Evolutionary conservation across 2,113 vertebrate species (phyloP).

Genomic region (Varanus salvator): DNA sequence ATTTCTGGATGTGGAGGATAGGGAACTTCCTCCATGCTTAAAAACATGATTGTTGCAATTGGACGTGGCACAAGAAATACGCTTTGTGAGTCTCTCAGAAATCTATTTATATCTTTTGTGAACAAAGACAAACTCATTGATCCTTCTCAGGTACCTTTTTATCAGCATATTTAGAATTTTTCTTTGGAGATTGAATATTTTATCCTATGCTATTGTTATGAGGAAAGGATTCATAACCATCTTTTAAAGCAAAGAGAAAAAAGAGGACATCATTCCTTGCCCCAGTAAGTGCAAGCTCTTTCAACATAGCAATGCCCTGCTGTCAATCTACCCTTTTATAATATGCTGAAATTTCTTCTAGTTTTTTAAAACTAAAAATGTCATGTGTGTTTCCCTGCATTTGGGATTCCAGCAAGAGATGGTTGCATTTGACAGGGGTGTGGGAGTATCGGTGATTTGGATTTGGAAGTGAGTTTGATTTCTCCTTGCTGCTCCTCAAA

Average conservation of each 20-base stretch:
- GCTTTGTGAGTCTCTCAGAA: not conserved
- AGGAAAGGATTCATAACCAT: not conserved
- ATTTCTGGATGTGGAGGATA: too few species aligned
- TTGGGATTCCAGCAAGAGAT: not conserved
- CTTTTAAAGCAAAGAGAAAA: not conserved
- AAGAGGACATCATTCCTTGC: too few species aligned
- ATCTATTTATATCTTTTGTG: not conserved
- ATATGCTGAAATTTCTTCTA: not conserved
- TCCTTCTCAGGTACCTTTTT: not conserved
- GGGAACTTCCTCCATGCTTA: too few species aligned
- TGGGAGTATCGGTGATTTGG: not conserved
- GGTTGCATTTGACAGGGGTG: not conserved
- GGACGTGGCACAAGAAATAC: not conserved
- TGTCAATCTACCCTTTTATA: not conserved
- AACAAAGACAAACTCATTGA: not conserved
- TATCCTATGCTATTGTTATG: not conserved
- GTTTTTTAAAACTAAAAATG: not conserved
- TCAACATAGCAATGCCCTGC: not conserved
- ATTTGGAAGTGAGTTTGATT: not conserved
- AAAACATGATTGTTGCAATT: too few species aligned
- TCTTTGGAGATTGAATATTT: not conserved
- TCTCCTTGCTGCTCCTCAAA: not conserved
- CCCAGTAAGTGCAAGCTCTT: too few species aligned
- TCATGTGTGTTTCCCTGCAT: not conserved
- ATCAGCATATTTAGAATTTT: not conserved